phyloP scores from a whole-genome alignment of 2,888 invertebrate genomes.

The Sinhomidia bicolor region DNA sequence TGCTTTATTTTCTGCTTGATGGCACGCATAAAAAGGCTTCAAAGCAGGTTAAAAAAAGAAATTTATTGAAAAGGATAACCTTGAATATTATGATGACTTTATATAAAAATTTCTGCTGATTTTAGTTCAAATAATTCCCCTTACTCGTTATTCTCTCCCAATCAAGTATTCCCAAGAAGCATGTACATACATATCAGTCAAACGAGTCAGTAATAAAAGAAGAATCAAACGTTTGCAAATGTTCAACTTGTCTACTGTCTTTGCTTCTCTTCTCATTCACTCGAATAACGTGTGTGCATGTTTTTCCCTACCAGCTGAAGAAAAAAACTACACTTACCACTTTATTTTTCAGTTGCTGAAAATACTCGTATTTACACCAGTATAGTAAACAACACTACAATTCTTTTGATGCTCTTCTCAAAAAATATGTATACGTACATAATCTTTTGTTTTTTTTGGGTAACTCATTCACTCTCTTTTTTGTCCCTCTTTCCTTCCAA shows the following conservation, averaged over 20 bases:
- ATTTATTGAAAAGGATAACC: background rate
- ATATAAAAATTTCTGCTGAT: background rate
- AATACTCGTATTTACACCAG: background rate
- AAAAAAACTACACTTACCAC: constrained; percentile 50
- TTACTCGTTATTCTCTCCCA: too few relatives aligned
- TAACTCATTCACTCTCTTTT: constrained; percentile 4
- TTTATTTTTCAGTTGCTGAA: constrained; percentile 23
- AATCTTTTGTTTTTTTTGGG: too few relatives aligned
- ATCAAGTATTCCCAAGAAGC: background rate
- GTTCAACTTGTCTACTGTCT: background rate
- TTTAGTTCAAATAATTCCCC: too few relatives aligned
- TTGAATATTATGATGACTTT: background rate
- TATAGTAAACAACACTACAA: background rate
- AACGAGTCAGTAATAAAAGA: background rate
- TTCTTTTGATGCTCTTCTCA: background rate
- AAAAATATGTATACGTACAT: too few relatives aligned
- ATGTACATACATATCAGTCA: background rate
- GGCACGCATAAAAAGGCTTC: background rate
- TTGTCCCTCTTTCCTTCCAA: constrained; percentile 53
- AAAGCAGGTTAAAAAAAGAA: background rate
- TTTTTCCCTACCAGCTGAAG: too few relatives aligned
- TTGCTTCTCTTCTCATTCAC: too few relatives aligned
- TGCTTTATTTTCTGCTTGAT: background rate
- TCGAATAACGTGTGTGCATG: too few relatives aligned
- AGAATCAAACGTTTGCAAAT: background rate